Evolutionary conservation across 2,797 vertebrate species (phyloP).

Genomic region (Macroramphosus scolopax): DNA sequence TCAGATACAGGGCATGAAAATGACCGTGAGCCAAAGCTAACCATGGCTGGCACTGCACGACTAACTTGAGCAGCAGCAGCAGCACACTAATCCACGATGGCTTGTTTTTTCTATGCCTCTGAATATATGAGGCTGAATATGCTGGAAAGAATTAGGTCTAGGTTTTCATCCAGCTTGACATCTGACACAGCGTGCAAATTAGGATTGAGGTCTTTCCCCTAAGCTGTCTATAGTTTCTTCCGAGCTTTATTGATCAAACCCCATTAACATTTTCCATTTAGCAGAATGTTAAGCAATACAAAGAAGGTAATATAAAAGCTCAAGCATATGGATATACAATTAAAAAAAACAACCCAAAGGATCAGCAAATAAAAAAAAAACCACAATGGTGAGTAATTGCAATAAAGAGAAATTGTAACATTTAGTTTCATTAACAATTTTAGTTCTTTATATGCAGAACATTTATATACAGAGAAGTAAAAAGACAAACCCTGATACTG

Average conservation of each 20-base stretch:
- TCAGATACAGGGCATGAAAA: conserved; percentile 68
- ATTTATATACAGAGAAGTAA: no score
- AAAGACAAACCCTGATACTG: no score
- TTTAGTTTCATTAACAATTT: no score
- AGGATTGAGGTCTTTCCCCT: conserved; percentile 4
- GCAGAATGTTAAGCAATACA: background rate
- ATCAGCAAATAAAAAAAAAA: background rate
- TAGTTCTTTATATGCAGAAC: no score
- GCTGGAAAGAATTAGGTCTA: conserved; percentile 25
- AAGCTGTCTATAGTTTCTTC: background rate
- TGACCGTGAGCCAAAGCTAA: conserved; percentile 61
- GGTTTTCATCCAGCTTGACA: conserved; percentile 20
- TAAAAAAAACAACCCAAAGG: background rate
- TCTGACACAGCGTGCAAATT: conserved; percentile 18
- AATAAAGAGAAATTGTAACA: no score
- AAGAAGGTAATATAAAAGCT: no score
- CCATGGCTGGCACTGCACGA: conserved; percentile 49
- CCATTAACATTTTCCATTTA: background rate
- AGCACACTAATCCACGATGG: conserved; percentile 44
- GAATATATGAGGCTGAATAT: conserved; percentile 34
- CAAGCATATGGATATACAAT: background rate
- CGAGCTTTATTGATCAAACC: conserved; percentile 2
- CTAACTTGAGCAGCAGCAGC: conserved; percentile 36
- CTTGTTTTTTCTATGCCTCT: conserved; percentile 18
- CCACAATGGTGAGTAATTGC: no score